Conservation (phyloP, 2,888 invertebrate genomes). For the Synanthedon tipuliformis region DNA sequence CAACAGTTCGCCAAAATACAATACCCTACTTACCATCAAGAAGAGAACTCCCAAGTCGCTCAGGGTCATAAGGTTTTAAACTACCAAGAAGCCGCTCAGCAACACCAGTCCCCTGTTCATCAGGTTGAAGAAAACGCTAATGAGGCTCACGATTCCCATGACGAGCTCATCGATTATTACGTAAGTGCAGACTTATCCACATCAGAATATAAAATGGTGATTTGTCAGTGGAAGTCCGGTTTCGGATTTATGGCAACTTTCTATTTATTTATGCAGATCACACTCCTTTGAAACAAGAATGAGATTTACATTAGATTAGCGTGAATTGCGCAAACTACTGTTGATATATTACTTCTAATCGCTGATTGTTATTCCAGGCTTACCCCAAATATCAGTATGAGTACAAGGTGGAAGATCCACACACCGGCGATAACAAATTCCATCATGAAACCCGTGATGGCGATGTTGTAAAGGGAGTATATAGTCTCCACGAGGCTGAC, state of each 20-base stretch:
- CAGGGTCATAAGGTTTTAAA: conserved; percentile 13
- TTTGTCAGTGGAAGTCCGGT: conserved; percentile 26
- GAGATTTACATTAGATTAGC: conserved; percentile 21
- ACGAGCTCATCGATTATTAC: conserved; percentile 56
- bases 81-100: conserved; percentile 17
- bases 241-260: conserved; percentile 40
- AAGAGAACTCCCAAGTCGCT: background rate
- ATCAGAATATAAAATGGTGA: conserved; percentile 15
- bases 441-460: conserved; percentile 72
- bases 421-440: conserved; percentile 73
- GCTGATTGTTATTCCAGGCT: conserved; percentile 35
- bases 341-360: conserved; percentile 2
- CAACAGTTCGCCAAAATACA: conserved; percentile 10
- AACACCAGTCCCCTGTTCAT: conserved; percentile 14
- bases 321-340: conserved; percentile 16
- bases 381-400: conserved; percentile 72
- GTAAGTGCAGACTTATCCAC: conserved; percentile 30
- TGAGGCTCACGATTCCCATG: conserved; percentile 28
- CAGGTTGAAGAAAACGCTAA: conserved; percentile 21
- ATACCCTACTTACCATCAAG: conserved; percentile 8
- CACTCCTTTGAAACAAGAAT: conserved; percentile 23
- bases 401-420: conserved; percentile 72
- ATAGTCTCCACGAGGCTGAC: conserved; percentile 71
- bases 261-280: conserved; percentile 29
- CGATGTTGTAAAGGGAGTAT: conserved; percentile 74